These are phyloP conservation scores for Chaetodon trifasciatus DNA, from an alignment of 2,797 vertebrate species.

Conservation along the genomic window DNA sequence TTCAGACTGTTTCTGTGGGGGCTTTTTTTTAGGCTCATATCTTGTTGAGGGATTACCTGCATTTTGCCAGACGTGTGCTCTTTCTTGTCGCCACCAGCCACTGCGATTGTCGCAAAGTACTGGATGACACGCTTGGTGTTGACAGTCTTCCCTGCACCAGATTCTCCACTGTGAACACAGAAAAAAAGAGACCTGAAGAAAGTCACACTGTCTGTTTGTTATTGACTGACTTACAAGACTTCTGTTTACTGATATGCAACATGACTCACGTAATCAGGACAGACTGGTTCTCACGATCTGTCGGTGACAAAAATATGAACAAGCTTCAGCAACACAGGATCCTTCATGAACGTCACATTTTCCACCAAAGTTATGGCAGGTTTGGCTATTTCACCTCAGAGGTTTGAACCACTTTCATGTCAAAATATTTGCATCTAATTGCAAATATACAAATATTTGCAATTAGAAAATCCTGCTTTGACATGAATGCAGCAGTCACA, in stretches of 20 bases:
- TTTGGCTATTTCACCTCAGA: neutral
- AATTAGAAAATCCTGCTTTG: too few species aligned
- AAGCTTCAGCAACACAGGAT: neutral
- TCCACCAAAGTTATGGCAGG: neutral
- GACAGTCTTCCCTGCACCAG: constrained; percentile 85
- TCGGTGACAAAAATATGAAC: constrained; percentile 51
- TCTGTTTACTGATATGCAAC: neutral
- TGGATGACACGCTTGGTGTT: constrained; percentile 86
- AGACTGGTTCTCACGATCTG: constrained; percentile 91
- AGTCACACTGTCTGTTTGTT: rapidly evolving
- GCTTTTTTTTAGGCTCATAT: neutral
- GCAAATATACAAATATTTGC: too few species aligned
- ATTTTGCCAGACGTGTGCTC: constrained; percentile 71
- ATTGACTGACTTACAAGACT: neutral
- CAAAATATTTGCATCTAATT: too few species aligned
- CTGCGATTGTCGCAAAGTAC: constrained; percentile 85
- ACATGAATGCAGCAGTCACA: too few species aligned
- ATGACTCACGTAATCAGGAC: constrained; percentile 90
- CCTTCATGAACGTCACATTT: neutral
- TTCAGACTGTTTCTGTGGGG: neutral
- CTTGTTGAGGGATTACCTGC: constrained; percentile 46
- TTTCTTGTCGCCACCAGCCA: constrained; percentile 77
- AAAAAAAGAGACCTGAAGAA: neutral
- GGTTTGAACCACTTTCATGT: too few species aligned
- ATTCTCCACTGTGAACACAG: constrained; percentile 78